A percentile compares a stretch with the other conserved stretches of the same genome.
Evolutionary conservation across 2,888 invertebrate genomes (phyloP).

Genomic region (Dicyrtoma fusca): DNA sequence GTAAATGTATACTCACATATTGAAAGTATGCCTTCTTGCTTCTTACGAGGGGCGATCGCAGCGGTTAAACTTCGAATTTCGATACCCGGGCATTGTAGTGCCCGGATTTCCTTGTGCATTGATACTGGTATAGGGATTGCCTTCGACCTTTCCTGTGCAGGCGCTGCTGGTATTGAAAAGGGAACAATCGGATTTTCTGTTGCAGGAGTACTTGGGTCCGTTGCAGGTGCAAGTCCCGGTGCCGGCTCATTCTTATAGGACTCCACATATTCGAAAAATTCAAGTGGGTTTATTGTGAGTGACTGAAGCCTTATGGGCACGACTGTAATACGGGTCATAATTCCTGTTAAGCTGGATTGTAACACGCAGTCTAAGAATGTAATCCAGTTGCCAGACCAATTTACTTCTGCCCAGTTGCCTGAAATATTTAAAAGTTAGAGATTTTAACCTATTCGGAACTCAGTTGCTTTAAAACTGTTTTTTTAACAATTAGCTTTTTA

Average conservation of each 20-base stretch:
- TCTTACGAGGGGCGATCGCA: slow-evolving; percentile 71
- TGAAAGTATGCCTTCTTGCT: slow-evolving; percentile 73
- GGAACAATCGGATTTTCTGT: neutral
- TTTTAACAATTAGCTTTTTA: no score
- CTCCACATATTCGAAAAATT: neutral
- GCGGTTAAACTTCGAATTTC: slow-evolving; percentile 77
- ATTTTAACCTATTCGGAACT: no score
- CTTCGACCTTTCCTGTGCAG: neutral
- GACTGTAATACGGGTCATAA: slow-evolving; percentile 71
- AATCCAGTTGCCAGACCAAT: slow-evolving; percentile 83
- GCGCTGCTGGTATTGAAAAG: no score
- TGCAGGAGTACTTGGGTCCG: neutral
- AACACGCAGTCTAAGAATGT: slow-evolving; percentile 87
- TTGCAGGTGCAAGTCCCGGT: neutral
- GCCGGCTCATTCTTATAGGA: neutral
- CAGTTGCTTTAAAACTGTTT: no score
- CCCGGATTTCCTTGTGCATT: slow-evolving; percentile 63
- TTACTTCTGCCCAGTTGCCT: slow-evolving; percentile 60
- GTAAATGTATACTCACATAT: slow-evolving; percentile 65
- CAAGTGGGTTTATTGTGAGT: slow-evolving; percentile 68
- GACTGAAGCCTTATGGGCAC: slow-evolving; percentile 76
- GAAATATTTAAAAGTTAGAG: no score
- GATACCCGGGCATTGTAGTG: slow-evolving; percentile 72
- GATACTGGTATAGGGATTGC: slow-evolving; percentile 60
- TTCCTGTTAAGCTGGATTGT: slow-evolving; percentile 75